Base-by-base conservation (phyloP, 2,113 vertebrate species). In the Abramis brama region DNA sequence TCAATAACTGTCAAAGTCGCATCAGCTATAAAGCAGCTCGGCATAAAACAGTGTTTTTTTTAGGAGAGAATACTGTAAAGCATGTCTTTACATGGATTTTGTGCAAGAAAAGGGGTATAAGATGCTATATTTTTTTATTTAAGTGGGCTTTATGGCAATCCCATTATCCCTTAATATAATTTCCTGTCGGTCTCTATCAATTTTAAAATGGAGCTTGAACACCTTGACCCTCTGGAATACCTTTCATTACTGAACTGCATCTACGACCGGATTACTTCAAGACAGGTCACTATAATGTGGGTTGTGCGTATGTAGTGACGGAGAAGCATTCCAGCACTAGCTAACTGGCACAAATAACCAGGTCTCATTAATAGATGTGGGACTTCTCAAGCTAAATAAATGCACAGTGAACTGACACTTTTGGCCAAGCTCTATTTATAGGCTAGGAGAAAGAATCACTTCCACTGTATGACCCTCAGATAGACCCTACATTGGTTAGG, bases 331-430 rank as follows among this genome's bases (percentile, higher is more conserved):
- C 80, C 81, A 60, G 68, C 82, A 81, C 85, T 59, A 85, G 90
- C 88, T 64, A 80, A 85, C 43, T 95, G 92, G 93, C 87, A 89
- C 92, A 94, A 86, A 90, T 89, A 87, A 88, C 85, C 86, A 79
- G 73, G 68, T 74, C 85, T 85, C 27, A 81, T 90, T 92, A 92
- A 92, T 90, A 60, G 86, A 84, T 77, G 19, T 76, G 64, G 64
- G 73, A 74, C 30, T 82, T 82, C 64, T 62, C 47, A 21, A 30
- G 21, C 52, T 64, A 83, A 50, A 79, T 87, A 86, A 74, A 84
- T 75, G 57, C 39, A 43, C 23, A 62, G 47, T 80, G 27, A 68
- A 43, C 75, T 43, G 59, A 83, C 71, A 84, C 50, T 70, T 86
- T 79, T 79, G 47, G 80, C 17, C 62, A 73, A 82, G 64, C 39